Evolutionary conservation across 2,113 vertebrate genomes (phyloP).

Genomic region (Crotalus tigris): DNA sequence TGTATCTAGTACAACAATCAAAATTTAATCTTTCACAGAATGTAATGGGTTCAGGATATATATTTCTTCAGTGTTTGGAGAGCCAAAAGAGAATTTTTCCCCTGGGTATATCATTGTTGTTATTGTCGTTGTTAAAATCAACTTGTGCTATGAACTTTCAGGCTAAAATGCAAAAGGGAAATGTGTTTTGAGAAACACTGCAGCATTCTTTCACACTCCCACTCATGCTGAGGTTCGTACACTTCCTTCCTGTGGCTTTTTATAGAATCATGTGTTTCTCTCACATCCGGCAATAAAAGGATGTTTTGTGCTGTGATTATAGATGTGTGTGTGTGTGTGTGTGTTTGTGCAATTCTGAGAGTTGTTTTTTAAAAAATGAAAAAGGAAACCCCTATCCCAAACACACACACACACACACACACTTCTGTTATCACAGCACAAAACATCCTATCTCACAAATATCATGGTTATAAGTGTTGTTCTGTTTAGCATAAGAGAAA

Average conservation of each 20-base stretch:
- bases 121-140: background rate
- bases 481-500: conserved; percentile 50
- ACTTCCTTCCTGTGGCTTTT: conserved; percentile 98
- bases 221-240: conserved; percentile 83
- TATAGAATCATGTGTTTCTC: conserved; percentile 93
- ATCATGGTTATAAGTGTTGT: conserved; percentile 32
- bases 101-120: background rate
- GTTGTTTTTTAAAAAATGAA: background rate
- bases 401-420: too few relatives aligned
- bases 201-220: conserved; percentile 89
- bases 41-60: conserved; percentile 32
- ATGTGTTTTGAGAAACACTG: conserved; percentile 53
- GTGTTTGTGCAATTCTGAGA: background rate
- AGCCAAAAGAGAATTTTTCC: background rate
- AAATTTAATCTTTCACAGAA: background rate
- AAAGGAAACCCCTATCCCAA: background rate
- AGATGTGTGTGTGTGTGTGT: background rate
- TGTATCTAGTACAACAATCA: background rate
- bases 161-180: conserved; percentile 51
- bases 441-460: background rate
- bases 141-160: background rate
- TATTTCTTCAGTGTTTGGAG: conserved; percentile 5
- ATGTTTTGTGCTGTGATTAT: conserved; percentile 79
- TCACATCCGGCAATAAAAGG: conserved; percentile 94
- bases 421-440: too few relatives aligned